A percentile compares a stretch with the other conserved stretches of the same genome.
Evolutionary conservation across 2,888 invertebrate species (phyloP).

Genomic region (Podotricha telesiphe): DNA sequence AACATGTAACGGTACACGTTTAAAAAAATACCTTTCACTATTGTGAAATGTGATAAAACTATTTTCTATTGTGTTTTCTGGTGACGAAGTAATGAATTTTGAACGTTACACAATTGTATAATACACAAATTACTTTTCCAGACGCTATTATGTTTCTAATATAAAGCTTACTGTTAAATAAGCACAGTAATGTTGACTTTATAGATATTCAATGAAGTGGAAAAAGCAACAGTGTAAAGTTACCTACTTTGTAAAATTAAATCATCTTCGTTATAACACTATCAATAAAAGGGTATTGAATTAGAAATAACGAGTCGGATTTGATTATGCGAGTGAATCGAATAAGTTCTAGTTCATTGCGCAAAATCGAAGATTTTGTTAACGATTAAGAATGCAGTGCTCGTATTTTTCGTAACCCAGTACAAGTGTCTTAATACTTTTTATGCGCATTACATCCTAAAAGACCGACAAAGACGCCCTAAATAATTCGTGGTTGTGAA

Average conservation of each 20-base stretch:
- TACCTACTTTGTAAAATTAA: constrained; percentile 12
- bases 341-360: constrained; percentile 54
- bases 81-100: constrained; percentile 15
- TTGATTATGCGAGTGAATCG: constrained; percentile 55
- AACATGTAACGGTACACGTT: neutral
- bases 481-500: constrained; percentile 41
- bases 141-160: constrained; percentile 10
- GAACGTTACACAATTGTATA: constrained; percentile 21
- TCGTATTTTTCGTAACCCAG: constrained; percentile 59
- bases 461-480: constrained; percentile 44
- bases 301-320: constrained; percentile 38
- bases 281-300: constrained; percentile 38
- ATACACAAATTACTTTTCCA: constrained; percentile 19
- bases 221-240: constrained; percentile 1
- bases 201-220: constrained; percentile 31
- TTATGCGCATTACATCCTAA: constrained; percentile 59
- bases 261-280: constrained; percentile 51
- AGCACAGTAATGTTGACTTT: constrained; percentile 25
- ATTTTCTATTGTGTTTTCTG: constrained; percentile 20
- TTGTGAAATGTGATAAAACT: constrained; percentile 14
- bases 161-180: constrained; percentile 25
- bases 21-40: constrained; percentile 20
- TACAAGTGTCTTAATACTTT: constrained; percentile 59
- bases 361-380: constrained; percentile 50
- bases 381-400: constrained; percentile 57